Percentiles rank a stretch among this genome's conserved stretches.
These are phyloP conservation scores for Callyntrura sp. DNA, from an alignment of 2,888 invertebrate species.

Conservation along the genomic window DNA sequence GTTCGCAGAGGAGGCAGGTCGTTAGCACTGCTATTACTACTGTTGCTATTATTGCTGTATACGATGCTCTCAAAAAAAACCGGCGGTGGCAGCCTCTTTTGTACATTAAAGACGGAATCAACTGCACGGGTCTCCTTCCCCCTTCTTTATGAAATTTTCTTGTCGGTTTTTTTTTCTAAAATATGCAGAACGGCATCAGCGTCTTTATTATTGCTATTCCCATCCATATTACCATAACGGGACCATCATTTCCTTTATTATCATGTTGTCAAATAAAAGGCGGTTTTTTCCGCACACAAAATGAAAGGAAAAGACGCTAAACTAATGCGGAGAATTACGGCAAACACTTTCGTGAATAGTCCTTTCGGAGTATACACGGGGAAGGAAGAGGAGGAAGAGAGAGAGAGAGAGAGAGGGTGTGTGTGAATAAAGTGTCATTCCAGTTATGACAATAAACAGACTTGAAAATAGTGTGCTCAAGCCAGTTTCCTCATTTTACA, in stretches of 20 bases:
- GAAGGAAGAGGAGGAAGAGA: no score
- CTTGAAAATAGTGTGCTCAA: no score
- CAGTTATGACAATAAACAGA: no score
- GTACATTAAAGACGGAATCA: neutral
- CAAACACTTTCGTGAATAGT: conserved; percentile 30
- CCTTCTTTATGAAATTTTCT: conserved; percentile 51
- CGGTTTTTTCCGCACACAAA: neutral
- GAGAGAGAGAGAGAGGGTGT: neutral
- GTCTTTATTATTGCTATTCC: neutral
- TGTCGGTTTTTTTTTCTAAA: neutral
- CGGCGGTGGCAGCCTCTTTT: neutral
- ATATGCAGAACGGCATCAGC: neutral
- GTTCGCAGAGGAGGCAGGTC: neutral
- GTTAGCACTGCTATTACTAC: conserved; percentile 6
- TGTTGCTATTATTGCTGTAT: conserved; percentile 2
- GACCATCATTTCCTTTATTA: conserved; percentile 28
- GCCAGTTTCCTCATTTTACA: no score
- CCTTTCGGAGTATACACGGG: no score
- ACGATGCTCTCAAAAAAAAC: neutral
- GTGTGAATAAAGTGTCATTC: neutral
- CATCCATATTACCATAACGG: conserved; percentile 11
- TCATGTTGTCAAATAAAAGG: conserved; percentile 42
- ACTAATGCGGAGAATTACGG: conserved; percentile 56
- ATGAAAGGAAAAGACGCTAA: conserved; percentile 37
- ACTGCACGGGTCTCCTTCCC: conserved; percentile 42